These are phyloP conservation scores for Silurus aristotelis DNA, from an alignment of 2,797 vertebrate species.

Conservation along the genomic window DNA sequence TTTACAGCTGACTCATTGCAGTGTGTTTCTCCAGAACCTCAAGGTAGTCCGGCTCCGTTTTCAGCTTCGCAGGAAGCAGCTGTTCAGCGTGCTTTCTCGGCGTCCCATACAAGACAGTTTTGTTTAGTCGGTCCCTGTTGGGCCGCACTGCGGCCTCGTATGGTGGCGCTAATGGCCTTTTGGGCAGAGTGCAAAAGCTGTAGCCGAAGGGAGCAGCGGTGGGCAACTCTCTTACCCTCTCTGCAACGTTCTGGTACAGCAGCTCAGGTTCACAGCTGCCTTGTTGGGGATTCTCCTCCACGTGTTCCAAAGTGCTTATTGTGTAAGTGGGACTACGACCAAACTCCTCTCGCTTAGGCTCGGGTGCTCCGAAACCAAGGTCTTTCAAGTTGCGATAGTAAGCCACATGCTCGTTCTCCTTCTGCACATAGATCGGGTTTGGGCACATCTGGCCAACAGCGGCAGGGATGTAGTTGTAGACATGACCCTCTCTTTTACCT, in stretches of 20 bases:
- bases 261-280: slow-evolving; percentile 80
- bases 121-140: slow-evolving; percentile 92
- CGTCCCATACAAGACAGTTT: slow-evolving; percentile 93
- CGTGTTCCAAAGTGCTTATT: slow-evolving; percentile 89
- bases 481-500: slow-evolving; percentile 88
- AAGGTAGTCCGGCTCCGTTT: slow-evolving; percentile 98
- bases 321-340: slow-evolving; percentile 84
- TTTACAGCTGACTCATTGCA: slow-evolving; percentile 98
- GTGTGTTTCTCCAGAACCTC: slow-evolving; percentile 99
- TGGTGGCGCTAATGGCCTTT: slow-evolving; percentile 89
- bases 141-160: slow-evolving; percentile 85
- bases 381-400: slow-evolving; percentile 94
- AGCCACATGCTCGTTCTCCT: slow-evolving; percentile 88
- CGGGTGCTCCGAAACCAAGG: slow-evolving; percentile 83
- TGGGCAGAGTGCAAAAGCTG: slow-evolving; percentile 98
- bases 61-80: slow-evolving; percentile 90
- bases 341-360: slow-evolving; percentile 83
- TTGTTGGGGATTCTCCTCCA: slow-evolving; percentile 79
- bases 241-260: slow-evolving; percentile 92
- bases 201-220: slow-evolving; percentile 83
- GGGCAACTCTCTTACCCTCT: slow-evolving; percentile 88
- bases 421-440: slow-evolving; percentile 98
- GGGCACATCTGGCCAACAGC: slow-evolving; percentile 96
- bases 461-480: slow-evolving; percentile 95
- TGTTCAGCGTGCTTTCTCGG: slow-evolving; percentile 90